phyloP scores from a whole-genome alignment of 2,797 vertebrate species.

The Amblyopsis hoosieri region DNA sequence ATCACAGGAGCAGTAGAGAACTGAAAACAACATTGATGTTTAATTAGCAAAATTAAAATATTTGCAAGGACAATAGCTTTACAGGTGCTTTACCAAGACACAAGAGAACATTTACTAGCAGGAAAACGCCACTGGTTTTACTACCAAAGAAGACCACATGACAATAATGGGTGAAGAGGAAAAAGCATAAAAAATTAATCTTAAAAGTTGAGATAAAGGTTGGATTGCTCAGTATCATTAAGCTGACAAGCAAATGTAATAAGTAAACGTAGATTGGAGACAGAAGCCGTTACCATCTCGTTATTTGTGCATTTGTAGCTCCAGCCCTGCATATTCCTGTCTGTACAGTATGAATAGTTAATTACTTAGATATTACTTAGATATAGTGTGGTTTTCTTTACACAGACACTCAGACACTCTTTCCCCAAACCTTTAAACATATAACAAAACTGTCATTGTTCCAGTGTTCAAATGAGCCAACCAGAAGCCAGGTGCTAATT shows the following conservation, averaged over 20 bases:
- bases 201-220: neutral
- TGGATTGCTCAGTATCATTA: conserved; percentile 36
- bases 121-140: conserved; percentile 46
- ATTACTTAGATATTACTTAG: no score
- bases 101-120: conserved; percentile 54
- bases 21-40: neutral
- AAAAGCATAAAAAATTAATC: conserved; percentile 4
- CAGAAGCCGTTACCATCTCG: no score
- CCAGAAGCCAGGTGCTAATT: no score
- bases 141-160: conserved; percentile 47
- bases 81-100: neutral
- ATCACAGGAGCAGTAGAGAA: conserved; percentile 11
- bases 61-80: conserved; percentile 22
- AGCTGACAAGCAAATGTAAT: neutral
- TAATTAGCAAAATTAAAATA: neutral
- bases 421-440: no score
- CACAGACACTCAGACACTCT: no score
- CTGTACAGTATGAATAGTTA: no score
- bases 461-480: no score
- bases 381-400: no score
- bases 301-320: no score
- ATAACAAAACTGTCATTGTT: no score
- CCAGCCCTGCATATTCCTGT: no score
- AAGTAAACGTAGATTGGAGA: no score
- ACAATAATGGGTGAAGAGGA: conserved; percentile 21